These are phyloP conservation scores for Martes martes DNA, from an alignment of 2,113 vertebrate genomes.

Conservation along the genomic window DNA sequence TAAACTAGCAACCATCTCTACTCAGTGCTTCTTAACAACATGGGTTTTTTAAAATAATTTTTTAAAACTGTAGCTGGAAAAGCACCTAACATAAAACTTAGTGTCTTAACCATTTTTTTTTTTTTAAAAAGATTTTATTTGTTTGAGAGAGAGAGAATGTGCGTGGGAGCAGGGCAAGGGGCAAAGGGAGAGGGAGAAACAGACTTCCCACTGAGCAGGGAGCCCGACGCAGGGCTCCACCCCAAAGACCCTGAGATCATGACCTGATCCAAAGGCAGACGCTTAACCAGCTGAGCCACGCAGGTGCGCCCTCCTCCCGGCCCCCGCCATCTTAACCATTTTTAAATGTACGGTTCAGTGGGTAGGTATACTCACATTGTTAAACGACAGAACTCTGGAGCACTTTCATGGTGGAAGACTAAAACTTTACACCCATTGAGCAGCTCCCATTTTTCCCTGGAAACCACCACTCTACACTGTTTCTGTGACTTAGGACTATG, in stretches of 20 bases:
- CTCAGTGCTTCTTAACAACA: background rate
- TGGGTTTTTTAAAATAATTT: background rate
- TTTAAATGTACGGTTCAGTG: background rate
- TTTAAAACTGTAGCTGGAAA: background rate
- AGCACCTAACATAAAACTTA: background rate
- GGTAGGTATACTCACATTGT: background rate
- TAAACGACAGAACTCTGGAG: background rate
- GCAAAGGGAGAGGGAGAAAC: background rate
- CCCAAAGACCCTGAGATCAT: background rate
- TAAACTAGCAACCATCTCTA: background rate
- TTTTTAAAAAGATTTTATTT: too few relatives aligned
- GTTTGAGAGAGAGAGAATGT: too few relatives aligned
- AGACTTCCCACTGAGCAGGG: background rate
- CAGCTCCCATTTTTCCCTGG: background rate
- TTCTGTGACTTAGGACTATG: background rate
- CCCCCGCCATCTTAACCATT: background rate
- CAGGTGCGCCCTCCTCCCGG: too few relatives aligned
- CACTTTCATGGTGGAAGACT: background rate
- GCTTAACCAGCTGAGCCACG: background rate
- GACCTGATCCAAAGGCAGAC: background rate
- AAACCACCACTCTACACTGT: background rate
- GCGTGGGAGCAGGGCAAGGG: too few relatives aligned
- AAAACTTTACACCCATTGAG: background rate
- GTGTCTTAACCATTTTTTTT: background rate
- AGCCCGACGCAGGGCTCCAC: accelerated